Base-by-base conservation (phyloP, 2,888 invertebrate genomes). In the Fragum fragum region DNA sequence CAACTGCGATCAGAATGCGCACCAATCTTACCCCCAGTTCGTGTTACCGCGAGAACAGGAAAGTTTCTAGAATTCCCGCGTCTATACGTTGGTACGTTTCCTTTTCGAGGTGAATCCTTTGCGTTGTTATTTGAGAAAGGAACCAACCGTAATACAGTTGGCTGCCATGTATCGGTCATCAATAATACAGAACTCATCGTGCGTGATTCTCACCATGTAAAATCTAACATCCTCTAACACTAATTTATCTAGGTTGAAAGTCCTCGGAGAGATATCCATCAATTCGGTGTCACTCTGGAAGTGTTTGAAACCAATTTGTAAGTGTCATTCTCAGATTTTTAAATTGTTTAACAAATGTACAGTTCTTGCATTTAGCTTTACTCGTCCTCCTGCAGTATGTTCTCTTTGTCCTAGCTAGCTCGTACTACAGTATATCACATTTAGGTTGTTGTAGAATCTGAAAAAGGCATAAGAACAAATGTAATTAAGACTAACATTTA, bases 41-140 rank as follows among this genome's bases (percentile, higher is more conserved):
- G 75, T 0, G 87, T 89, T 0, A 89, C 89, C 11, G 89, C 89
- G 18, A 89, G 74, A 16, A 89, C 81, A 16, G 89, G 87, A 70
- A 85, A 89, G 42, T 76, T 76, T 21, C 81, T 69, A n/a, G 21
- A 26, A 26, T 26, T 29, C n/a, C 55, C 36, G 16, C 69, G 59
- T 9, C 29, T 21, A 7, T 28, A 26, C 9, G 29, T 7, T 9
- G 28, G n/a, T 2, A n/a, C 36, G 6, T 52, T 36, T 29, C 32
- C 18, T 52, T 53, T 72, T 53, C 57, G 74, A 23, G 80, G 79
- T 16, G 32, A 36, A 57, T 42, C 28, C 39, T 75, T 80, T 23
- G 88, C 88, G 79, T 87, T 83, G 75, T 90, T 89, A 75, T 82
- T 85, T 18, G 90, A 87, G 77, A 91, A 91, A 9, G 91, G 91